Conservation (phyloP, 2,888 invertebrate species). For the Bugula neritina region DNA sequence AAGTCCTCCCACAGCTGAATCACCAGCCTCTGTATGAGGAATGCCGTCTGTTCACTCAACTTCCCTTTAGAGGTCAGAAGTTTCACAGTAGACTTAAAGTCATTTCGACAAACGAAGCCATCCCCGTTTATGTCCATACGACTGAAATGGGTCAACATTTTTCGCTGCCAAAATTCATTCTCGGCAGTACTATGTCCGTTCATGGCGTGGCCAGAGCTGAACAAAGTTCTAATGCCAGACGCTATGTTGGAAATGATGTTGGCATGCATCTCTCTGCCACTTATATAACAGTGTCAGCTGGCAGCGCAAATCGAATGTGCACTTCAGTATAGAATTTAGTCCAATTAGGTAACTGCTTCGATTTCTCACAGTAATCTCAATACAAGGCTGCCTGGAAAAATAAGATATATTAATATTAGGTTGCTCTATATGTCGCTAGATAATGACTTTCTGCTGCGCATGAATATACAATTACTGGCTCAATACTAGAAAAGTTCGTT, state of each 20-base stretch:
- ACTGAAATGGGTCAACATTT: conserved; percentile 25
- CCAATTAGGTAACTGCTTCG: too few species aligned
- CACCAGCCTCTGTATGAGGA: conserved; percentile 19
- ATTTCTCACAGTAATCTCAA: too few species aligned
- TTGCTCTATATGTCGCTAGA: too few species aligned
- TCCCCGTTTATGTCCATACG: conserved; percentile 25
- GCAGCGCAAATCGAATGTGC: too few species aligned
- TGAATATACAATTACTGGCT: too few species aligned
- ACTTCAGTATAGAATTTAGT: too few species aligned
- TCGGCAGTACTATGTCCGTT: background rate
- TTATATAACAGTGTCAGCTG: too few species aligned
- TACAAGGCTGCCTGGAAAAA: too few species aligned
- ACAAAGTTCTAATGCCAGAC: conserved; percentile 17
- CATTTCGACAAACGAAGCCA: conserved; percentile 18
- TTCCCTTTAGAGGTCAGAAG: background rate
- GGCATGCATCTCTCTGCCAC: background rate
- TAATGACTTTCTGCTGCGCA: too few species aligned
- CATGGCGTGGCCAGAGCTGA: conserved; percentile 7
- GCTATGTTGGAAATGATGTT: conserved; percentile 22
- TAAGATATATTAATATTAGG: too few species aligned
- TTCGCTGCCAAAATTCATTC: conserved; percentile 23
- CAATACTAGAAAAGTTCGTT: too few species aligned
- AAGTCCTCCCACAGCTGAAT: conserved; percentile 28
- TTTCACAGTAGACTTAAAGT: conserved; percentile 21
- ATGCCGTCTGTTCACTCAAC: conserved; percentile 20